phyloP scores from a whole-genome alignment of 1,140 invertebrate genomes.

The Drosophila kepulauana region DNA sequence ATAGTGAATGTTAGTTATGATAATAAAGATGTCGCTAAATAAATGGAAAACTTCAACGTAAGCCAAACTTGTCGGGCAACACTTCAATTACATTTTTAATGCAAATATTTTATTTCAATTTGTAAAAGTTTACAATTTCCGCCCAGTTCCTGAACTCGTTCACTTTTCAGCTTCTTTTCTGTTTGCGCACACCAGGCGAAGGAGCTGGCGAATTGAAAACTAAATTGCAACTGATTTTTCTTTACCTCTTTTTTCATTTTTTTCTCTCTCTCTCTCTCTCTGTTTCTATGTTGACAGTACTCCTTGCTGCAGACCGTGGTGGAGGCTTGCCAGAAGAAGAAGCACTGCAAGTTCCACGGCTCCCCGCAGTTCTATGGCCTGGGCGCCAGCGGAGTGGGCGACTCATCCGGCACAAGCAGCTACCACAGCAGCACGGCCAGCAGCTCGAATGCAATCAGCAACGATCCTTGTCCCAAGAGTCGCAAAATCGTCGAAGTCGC shows the following conservation, averaged over 20 bases:
- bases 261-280: conserved; percentile 8
- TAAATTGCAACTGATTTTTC: conserved; percentile 56
- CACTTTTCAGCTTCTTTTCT: conserved; percentile 48
- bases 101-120: conserved; percentile 70
- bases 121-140: conserved; percentile 61
- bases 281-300: conserved; percentile 88
- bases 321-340: conserved; percentile 95
- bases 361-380: conserved; percentile 92
- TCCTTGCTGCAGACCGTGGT: conserved; percentile 96
- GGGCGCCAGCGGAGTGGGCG: conserved; percentile 76
- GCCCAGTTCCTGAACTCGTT: conserved; percentile 41
- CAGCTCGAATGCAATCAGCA: conserved; percentile 72
- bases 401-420: conserved; percentile 75
- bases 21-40: conserved; percentile 1
- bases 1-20: background rate
- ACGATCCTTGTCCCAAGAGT: conserved; percentile 93
- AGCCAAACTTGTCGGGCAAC: conserved; percentile 26
- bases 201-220: conserved; percentile 25
- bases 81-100: conserved; percentile 61
- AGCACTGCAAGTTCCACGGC: conserved; percentile 94
- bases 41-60: background rate
- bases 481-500: conserved; percentile 96
- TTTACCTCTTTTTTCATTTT: conserved; percentile 18
- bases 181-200: conserved; percentile 32
- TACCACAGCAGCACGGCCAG: conserved; percentile 80